Evolutionary conservation across 2,888 invertebrate species (phyloP), one percentile per base, ranked within the genome.

Genomic region (Petrophora chlorosata): DNA sequence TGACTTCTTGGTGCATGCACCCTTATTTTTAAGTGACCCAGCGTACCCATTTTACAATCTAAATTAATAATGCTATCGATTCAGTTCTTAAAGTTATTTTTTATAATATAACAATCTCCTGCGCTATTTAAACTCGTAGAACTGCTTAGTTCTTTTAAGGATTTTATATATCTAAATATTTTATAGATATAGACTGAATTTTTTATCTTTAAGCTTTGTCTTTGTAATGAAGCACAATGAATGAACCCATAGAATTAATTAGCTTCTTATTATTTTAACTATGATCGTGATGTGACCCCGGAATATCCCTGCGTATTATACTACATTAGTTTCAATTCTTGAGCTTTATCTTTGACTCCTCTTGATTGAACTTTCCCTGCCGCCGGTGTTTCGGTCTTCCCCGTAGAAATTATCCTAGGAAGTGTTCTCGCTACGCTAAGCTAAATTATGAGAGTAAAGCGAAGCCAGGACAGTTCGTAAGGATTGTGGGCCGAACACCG

Each of bases 1-100:
- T 91, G 91, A 88, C 90, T 79, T 90, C 90, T 90, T 90, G 90
- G 90, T 85, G 91, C 91, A 91, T 91, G 91, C 70, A 76, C 82
- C 81, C 70, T 72, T 80, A 82, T 73, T 66, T 63, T 76, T 79
- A 82, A 80, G 80, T 74, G 72, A 79, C 65, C 65, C 66, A 69
- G 70, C 71, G 69, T 72, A 74, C 60, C 58, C 65, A 64, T 57
- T 66, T 53, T 62, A 72, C 43, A 52, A 67, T 70, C 58, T 70
- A 61, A 62, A 60, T 65, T 65, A 53, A 69, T 49, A 14, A 29
- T 25, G n/a, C 61, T 76, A 59, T 75, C 59, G 66, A 66, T 71
- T 74, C 55, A 59, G 57, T 68, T 70, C 50, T 61, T 47, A 60
- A 55, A 53, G 63, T 68, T 44, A 61, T 76, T 79, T 80, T 75